These are phyloP conservation scores for Nebria brevicollis DNA, from an alignment of 2,888 invertebrate species.

Conservation along the genomic window DNA sequence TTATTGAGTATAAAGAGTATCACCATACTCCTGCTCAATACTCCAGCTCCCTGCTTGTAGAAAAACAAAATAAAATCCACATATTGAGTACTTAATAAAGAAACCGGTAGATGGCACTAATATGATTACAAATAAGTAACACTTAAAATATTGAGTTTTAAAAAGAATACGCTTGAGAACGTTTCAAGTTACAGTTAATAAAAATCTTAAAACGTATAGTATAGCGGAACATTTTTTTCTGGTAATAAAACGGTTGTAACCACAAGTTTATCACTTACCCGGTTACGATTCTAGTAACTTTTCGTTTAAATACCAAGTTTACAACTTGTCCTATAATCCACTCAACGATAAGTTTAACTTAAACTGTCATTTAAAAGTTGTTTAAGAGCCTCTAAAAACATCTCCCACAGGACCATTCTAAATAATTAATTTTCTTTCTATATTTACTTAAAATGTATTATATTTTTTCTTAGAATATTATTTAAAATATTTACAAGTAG, in stretches of 20 bases:
- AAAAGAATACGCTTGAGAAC: neutral
- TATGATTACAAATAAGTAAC: no score
- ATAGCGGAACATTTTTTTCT: neutral
- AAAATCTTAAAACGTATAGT: neutral
- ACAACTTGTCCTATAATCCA: neutral
- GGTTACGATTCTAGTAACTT: neutral
- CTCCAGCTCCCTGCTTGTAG: no score
- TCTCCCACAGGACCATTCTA: neutral
- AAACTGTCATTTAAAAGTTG: neutral
- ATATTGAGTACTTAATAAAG: no score
- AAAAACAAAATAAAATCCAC: no score
- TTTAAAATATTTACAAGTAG: no score
- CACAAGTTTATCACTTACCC: neutral
- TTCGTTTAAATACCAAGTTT: neutral
- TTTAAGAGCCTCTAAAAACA: neutral
- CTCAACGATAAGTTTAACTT: neutral
- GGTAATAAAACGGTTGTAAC: neutral
- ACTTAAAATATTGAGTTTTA: no score
- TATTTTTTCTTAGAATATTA: no score
- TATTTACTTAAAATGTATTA: neutral
- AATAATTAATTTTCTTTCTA: neutral
- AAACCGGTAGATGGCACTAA: no score
- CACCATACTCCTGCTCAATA: no score
- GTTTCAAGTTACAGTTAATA: neutral
- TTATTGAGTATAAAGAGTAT: no score